Conservation (phyloP, 2,797 vertebrate genomes). For the Hipposideros larvatus region DNA sequence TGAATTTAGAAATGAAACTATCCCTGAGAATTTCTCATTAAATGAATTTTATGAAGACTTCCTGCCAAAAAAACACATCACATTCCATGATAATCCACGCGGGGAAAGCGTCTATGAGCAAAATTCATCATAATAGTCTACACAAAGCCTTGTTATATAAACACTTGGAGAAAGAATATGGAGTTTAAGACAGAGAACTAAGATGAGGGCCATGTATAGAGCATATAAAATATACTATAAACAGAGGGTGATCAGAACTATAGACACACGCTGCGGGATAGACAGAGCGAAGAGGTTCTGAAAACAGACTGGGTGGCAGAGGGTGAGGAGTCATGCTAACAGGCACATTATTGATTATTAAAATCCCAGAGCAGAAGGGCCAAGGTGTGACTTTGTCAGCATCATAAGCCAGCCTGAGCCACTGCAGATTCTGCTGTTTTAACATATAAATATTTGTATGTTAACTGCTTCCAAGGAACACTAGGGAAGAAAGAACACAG, state of each 20-base stretch:
- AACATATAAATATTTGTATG: neutral
- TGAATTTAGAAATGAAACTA: conserved; percentile 62
- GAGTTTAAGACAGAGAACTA: neutral
- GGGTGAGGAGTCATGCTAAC: rapidly evolving
- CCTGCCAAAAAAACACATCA: conserved; percentile 44
- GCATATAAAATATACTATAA: too few species aligned
- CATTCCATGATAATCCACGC: conserved; percentile 53
- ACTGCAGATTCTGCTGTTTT: neutral
- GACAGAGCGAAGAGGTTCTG: neutral
- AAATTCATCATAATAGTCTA: conserved; percentile 28
- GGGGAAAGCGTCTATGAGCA: neutral
- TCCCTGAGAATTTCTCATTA: conserved; percentile 70
- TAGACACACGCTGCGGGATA: neutral
- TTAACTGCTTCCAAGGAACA: conserved; percentile 18
- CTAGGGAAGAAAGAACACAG: neutral
- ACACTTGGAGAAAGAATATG: conserved; percentile 41
- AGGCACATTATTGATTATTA: neutral
- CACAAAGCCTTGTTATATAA: conserved; percentile 30
- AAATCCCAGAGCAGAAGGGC: neutral
- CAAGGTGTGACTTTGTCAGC: neutral
- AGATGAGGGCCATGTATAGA: neutral
- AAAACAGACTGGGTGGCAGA: neutral
- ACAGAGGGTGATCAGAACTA: neutral
- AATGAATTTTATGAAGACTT: conserved; percentile 68
- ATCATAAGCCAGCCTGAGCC: neutral